Base-by-base conservation (phyloP, 2,113 vertebrate genomes). In the Sphaerodactylus townsendi region DNA sequence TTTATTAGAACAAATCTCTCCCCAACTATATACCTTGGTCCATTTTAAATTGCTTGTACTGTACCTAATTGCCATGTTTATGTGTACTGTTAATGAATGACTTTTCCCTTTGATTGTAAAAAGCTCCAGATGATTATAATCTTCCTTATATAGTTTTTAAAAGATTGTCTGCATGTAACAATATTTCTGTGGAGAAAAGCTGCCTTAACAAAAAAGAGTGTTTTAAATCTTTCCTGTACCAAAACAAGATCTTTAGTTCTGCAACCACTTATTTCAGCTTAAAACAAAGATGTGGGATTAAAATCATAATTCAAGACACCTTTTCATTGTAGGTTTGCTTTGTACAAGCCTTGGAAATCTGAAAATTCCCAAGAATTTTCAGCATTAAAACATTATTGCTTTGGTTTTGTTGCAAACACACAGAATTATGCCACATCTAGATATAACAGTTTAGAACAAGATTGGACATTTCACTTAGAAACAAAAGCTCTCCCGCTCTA, bases 401-500 rank as follows among this genome's bases (percentile, higher is more conserved):
- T 96, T 96, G 96, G 95, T 96, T 97, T 96, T 93, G 94, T 94
- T 95, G 95, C 88, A 91, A 95, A 94, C 92, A n/a, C n/a, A 91
- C 73, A 90, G 75, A 90, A 89, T 87, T 90, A 92, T 91, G 90
- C 91, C 93, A 95, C 93, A 28, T 93, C 93, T 88, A 88, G 89
- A 59, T 84, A 90, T 93, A 91, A 95, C 91, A 92, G 92, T 91
- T 95, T 91, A 85, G 92, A 96, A 94, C 92, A 87, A 93, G 93
- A 94, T 92, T 93, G 91, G n/a, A 92, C 94, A 86, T 94, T 94
- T 92, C 90, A 93, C 93, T 90, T 93, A 91, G 85, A 94, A 96
- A 96, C 84, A 91, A 92, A 94, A 93, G 86, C 77, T 87, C 88
- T 85, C 53, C 82, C 83, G 88, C 82, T 94, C 93, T 94, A 90